Conservation (phyloP, 1,140 invertebrate genomes). For the Whitmania pigra region DNA sequence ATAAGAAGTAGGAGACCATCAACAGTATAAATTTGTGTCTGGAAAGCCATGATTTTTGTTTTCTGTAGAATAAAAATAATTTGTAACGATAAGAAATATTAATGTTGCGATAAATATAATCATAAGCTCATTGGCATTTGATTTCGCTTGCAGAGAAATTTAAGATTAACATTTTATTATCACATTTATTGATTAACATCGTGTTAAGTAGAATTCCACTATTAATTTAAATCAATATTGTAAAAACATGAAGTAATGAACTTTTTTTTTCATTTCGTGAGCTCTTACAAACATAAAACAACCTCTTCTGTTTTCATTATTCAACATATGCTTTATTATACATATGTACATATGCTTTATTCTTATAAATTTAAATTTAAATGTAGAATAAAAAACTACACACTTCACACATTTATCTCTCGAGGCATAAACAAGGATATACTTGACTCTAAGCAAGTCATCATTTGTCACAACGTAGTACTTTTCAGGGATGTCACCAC, state of each 20-base stretch:
- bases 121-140: too few species aligned
- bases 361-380: neutral
- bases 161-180: too few species aligned
- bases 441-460: constrained; percentile 60
- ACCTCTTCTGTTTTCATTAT: too few species aligned
- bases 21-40: constrained; percentile 35
- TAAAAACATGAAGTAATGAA: neutral
- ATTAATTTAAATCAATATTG: neutral
- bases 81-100: neutral
- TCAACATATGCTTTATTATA: too few species aligned
- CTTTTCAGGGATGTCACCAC: constrained; percentile 53
- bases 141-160: too few species aligned
- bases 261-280: too few species aligned
- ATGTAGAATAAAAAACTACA: neutral
- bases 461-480: constrained; percentile 63
- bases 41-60: constrained; percentile 28
- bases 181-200: neutral
- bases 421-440: constrained; percentile 58
- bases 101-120: too few species aligned
- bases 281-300: too few species aligned
- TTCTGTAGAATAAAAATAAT: constrained; percentile 3
- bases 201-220: constrained; percentile 11
- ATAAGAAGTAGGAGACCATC: constrained; percentile 33
- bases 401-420: constrained; percentile 14
- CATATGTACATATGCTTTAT: neutral